Percentiles rank a stretch among this genome's conserved stretches.
Evolutionary conservation across 2,113 vertebrate species (phyloP).

Genomic region (Brevimyrus niger): DNA sequence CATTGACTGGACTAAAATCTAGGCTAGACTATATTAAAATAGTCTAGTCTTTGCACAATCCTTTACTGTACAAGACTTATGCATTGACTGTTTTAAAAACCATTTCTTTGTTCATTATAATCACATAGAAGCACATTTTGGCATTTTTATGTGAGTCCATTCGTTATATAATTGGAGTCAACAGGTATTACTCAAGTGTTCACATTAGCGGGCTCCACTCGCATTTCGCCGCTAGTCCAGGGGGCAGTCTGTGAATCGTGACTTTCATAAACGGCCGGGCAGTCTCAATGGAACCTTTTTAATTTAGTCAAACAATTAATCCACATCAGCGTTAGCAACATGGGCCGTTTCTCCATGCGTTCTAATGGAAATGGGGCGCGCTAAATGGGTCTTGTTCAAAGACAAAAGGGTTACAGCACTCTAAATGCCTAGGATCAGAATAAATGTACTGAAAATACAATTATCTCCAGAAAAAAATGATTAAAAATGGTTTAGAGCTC

Average conservation of each 20-base stretch:
- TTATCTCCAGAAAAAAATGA: conserved; percentile 44
- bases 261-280: conserved; percentile 16
- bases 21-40: neutral
- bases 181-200: neutral
- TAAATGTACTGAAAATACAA: conserved; percentile 55
- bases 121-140: neutral
- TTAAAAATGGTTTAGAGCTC: conserved; percentile 36
- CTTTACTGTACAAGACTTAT: neutral
- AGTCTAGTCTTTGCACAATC: neutral
- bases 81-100: neutral
- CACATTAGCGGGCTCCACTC: neutral
- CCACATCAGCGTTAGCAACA: conserved; percentile 33
- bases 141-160: neutral
- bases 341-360: conserved; percentile 33
- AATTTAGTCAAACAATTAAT: conserved; percentile 42
- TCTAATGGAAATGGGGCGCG: conserved; percentile 48
- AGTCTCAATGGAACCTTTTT: conserved; percentile 15
- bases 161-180: neutral
- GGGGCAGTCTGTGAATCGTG: conserved; percentile 7
- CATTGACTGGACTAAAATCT: neutral
- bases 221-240: neutral
- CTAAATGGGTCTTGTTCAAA: conserved; percentile 47
- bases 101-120: conserved; percentile 4
- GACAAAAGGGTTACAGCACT: conserved; percentile 40
- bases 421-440: conserved; percentile 49